Conservation (phyloP, 2,888 invertebrate genomes). For the Andrena bicolor region DNA sequence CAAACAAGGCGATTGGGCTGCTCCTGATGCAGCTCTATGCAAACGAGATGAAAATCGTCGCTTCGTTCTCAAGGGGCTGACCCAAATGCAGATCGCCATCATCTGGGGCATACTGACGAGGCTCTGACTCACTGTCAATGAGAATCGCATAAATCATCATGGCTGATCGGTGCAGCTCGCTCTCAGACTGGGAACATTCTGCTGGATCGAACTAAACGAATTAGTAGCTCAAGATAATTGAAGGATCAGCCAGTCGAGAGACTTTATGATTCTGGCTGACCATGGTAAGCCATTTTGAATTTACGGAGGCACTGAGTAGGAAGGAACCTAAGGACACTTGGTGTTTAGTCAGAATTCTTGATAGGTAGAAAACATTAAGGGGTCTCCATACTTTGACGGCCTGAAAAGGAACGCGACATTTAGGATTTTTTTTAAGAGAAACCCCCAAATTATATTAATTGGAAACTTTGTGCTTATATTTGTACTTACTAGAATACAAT, state of each 20-base stretch:
- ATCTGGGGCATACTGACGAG: constrained; percentile 42
- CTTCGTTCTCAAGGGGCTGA: constrained; percentile 36
- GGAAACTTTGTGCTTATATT: no score
- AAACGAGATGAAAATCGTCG: constrained; percentile 23
- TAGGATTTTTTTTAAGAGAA: no score
- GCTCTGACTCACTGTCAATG: constrained; percentile 51
- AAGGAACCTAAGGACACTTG: no score
- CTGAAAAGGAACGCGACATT: no score
- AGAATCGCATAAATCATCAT: constrained; percentile 49
- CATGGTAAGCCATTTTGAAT: no score
- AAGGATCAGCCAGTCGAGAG: background rate
- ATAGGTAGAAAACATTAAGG: no score
- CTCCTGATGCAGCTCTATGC: constrained; percentile 29
- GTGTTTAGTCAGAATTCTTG: no score
- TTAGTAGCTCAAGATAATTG: background rate
- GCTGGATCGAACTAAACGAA: background rate
- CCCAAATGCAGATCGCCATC: constrained; percentile 54
- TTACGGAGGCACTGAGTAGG: no score
- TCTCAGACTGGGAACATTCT: constrained; percentile 3
- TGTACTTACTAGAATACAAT: no score
- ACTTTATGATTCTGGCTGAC: no score
- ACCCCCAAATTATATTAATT: no score
- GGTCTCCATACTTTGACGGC: no score
- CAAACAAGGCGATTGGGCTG: constrained; percentile 10
- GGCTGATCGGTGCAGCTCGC: constrained; percentile 11